Percentiles rank a stretch among this genome's conserved stretches.
Evolutionary conservation across 92 coral and sea anemone species (phyloP).

Genomic region (Desmophyllum pertusum): DNA sequence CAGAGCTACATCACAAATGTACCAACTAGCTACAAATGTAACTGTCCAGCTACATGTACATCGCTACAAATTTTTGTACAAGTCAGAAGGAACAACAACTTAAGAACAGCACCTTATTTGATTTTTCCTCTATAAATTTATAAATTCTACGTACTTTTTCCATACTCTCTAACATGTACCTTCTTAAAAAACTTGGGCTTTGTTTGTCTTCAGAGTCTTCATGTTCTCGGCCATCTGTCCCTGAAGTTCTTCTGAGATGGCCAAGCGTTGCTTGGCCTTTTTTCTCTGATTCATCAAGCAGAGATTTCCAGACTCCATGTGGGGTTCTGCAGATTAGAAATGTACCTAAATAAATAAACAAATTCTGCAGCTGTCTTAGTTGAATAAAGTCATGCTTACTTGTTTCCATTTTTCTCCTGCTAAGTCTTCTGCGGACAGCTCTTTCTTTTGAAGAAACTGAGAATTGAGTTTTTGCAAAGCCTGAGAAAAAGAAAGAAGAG

Average conservation of each 20-base stretch:
- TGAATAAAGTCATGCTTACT: constrained; percentile 7
- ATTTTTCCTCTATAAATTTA: no score
- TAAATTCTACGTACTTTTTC: not conserved
- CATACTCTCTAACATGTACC: constrained; percentile 45
- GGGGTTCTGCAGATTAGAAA: constrained; percentile 61
- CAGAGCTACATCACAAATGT: no score
- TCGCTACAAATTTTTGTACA: no score
- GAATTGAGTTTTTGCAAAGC: constrained; percentile 89
- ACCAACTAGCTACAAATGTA: no score
- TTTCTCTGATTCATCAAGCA: constrained; percentile 90
- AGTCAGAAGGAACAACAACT: not conserved
- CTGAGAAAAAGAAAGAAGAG: constrained; percentile 33
- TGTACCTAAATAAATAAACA: no score
- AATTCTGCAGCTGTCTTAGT: no score
- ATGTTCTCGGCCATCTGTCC: constrained; percentile 84
- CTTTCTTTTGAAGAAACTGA: constrained; percentile 89
- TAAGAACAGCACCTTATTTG: not conserved
- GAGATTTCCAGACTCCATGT: constrained; percentile 78
- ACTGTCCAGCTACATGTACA: no score
- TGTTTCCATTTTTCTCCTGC: constrained; percentile 25
- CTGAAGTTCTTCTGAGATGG: constrained; percentile 81
- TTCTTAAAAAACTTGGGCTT: constrained; percentile 87
- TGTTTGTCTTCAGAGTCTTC: constrained; percentile 81
- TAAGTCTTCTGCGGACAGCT: constrained; percentile 59
- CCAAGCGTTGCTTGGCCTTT: constrained; percentile 75